Base-by-base conservation (phyloP, 1,140 invertebrate species). In the Zaprionus vittiger region DNA sequence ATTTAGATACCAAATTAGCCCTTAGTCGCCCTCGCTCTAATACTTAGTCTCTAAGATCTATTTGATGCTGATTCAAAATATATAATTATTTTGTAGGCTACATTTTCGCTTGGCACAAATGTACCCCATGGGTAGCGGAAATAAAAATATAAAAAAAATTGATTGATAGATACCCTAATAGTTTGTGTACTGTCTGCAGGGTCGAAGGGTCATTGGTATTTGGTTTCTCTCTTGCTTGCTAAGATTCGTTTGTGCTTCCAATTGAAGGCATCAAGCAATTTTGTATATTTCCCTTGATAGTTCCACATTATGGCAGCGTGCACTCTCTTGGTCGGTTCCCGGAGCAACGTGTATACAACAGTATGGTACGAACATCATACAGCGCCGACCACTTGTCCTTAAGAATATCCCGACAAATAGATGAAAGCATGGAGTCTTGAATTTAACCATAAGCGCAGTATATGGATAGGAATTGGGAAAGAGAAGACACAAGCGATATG, bases 321-420 rank as follows among this genome's bases (percentile, higher is more conserved):
- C 55, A 95, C 98, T 99, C 79, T 98, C 97, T 70, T 98, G 93
- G 99, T 99, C 24, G 98, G 98, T 93, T 99, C 98, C 85, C 95
- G 97, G 66, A 99, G 94, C 54, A 99, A 93, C 76, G 97, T 99
- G 98, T 91, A 99, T 97, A 99, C 59, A 99, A 93, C 56, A 99
- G 94, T 80, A 99, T 96, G 20, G 98, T 98, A 82, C 97, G 95
- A 5, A 99, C 98, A 94, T 99, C 98, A 93, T 99, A 99, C 14
- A 99, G 93, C 1, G 98, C 98, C 61, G 98, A 98, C 98, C 98
- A 99, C 91, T 99, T 99, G 86, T 99, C 98, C 93, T 99, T 99
- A 38, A 99, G 94, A 91, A 99, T 99, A 93, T 99, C 98, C 86
- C 99, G 94, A 94, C 98, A 99, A 90, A 99, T 99, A 91, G 97